Evolutionary conservation across 2,113 vertebrate genomes (phyloP).

Genomic region (Syngnathus floridae): DNA sequence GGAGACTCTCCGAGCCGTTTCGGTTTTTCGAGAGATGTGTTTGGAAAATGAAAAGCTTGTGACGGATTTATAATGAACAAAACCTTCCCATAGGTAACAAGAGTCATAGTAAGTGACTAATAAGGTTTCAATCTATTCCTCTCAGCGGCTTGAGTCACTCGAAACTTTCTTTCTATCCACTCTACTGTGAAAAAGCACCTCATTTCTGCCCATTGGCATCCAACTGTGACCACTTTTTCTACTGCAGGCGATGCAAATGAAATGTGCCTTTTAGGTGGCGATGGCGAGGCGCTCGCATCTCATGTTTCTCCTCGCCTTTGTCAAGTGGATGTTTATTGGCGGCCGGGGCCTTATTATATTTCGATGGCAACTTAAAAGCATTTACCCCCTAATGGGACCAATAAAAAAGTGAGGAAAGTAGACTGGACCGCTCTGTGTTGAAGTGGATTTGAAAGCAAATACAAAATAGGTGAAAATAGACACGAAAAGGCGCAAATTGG

Average conservation of each 20-base stretch:
- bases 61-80: conserved; percentile 49
- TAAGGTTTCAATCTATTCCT: not conserved
- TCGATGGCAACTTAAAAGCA: conserved; percentile 66
- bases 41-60: conserved; percentile 38
- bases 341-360: conserved; percentile 56
- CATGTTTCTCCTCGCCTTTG: conserved; percentile 33
- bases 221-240: conserved; percentile 55
- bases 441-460: conserved; percentile 47
- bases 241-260: conserved; percentile 54
- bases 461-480: not conserved
- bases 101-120: no score
- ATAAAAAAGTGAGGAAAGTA: conserved; percentile 60
- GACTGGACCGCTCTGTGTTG: conserved; percentile 49
- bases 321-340: conserved; percentile 63
- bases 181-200: conserved; percentile 27
- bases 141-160: conserved; percentile 5
- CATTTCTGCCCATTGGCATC: conserved; percentile 26
- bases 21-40: conserved; percentile 33
- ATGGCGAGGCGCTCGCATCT: conserved; percentile 27
- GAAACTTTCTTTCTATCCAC: conserved; percentile 26
- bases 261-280: conserved; percentile 35
- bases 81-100: conserved; percentile 14
- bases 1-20: conserved; percentile 56
- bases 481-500: no score
- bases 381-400: conserved; percentile 52